These are phyloP conservation scores for Jacana jacana DNA, from an alignment of 2,113 vertebrate species.

Conservation along the genomic window DNA sequence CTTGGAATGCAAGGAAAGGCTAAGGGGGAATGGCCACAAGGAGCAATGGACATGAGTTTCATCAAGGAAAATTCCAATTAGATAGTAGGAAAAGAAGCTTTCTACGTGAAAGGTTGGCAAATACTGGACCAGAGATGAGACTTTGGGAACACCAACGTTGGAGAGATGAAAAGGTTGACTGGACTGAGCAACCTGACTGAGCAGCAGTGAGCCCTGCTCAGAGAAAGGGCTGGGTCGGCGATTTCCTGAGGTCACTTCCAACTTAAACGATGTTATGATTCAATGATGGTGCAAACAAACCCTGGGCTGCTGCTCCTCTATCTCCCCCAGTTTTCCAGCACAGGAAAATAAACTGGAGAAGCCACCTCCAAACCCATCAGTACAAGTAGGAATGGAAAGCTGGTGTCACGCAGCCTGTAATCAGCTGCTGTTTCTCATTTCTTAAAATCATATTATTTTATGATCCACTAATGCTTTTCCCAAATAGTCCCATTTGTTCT, in stretches of 20 bases:
- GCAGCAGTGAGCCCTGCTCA: background rate
- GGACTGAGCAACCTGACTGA: background rate
- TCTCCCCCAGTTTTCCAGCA: background rate
- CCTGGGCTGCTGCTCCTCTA: background rate
- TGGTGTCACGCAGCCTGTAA: background rate
- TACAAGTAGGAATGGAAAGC: background rate
- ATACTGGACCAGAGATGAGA: background rate
- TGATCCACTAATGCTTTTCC: background rate
- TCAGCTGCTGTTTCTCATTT: background rate
- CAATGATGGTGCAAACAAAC: background rate
- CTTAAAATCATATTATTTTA: slow-evolving; percentile 27
- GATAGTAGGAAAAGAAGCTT: background rate
- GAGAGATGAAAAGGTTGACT: background rate
- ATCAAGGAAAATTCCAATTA: background rate
- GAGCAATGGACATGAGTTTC: background rate
- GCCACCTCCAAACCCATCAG: background rate
- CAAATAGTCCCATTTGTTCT: background rate
- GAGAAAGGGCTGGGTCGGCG: background rate
- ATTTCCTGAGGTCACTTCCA: background rate
- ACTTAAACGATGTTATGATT: background rate
- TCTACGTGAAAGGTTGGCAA: background rate
- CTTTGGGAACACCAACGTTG: background rate
- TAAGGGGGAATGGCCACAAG: background rate
- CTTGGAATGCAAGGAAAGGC: background rate
- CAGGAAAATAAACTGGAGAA: background rate